phyloP scores from a whole-genome alignment of 2,888 invertebrate genomes.

The Drymonia ruficornis region DNA sequence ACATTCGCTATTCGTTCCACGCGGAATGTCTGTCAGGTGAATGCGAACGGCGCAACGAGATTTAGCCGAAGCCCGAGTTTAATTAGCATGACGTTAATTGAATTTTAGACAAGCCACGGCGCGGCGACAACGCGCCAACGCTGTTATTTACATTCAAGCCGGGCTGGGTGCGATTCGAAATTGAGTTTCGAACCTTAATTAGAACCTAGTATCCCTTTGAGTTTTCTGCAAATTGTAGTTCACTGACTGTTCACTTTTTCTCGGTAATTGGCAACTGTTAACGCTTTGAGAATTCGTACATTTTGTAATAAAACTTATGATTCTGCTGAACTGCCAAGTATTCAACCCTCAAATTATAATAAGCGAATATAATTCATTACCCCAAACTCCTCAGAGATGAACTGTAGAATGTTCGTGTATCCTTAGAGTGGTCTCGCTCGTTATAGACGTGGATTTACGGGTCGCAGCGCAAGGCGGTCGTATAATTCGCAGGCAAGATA shows the following conservation, averaged over 20 bases:
- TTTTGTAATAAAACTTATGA: too few relatives aligned
- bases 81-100: conserved; percentile 48
- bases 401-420: conserved; percentile 15
- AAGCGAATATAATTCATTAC: too few relatives aligned
- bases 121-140: conserved; percentile 27
- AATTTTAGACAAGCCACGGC: conserved; percentile 41
- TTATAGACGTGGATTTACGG: conserved; percentile 38
- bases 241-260: too few relatives aligned
- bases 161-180: background rate
- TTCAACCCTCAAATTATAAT: too few relatives aligned
- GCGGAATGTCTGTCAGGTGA: conserved; percentile 22
- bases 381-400: too few relatives aligned
- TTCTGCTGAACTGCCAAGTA: too few relatives aligned
- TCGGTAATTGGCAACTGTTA: too few relatives aligned
- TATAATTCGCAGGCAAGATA: conserved; percentile 38
- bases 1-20: conserved; percentile 22
- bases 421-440: conserved; percentile 23
- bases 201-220: background rate
- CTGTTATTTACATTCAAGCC: conserved; percentile 15
- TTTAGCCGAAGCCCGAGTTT: conserved; percentile 32
- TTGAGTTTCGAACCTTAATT: background rate
- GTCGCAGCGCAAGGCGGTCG: conserved; percentile 30
- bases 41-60: conserved; percentile 21
- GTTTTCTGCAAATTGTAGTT: background rate
- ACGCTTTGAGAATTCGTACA: too few relatives aligned